Conservation (phyloP, 2,113 vertebrate species). For the Tretioscincus oriximinensis region DNA sequence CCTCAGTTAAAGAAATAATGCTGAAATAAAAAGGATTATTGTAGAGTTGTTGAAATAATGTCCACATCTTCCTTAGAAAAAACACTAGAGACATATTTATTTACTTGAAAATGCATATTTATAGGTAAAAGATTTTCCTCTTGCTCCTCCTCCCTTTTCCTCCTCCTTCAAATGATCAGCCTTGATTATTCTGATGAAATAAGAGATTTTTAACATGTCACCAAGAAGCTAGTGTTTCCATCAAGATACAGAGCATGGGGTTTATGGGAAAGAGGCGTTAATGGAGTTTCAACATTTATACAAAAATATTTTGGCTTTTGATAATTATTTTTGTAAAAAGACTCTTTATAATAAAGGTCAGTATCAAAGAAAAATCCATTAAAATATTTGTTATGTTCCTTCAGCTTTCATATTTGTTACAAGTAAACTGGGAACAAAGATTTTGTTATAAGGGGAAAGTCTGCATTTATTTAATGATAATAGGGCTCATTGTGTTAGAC, state of each 20-base stretch:
- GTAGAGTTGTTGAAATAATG: not conserved
- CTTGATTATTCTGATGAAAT: slow-evolving; percentile 26
- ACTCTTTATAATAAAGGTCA: slow-evolving; percentile 49
- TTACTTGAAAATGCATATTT: not conserved
- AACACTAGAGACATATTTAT: not conserved
- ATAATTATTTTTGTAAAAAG: not conserved
- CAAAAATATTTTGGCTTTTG: slow-evolving; percentile 26
- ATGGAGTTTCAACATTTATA: slow-evolving; percentile 56
- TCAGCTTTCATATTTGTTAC: slow-evolving; percentile 40
- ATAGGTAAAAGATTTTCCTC: not conserved
- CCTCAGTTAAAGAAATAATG: not conserved
- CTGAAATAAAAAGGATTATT: not conserved
- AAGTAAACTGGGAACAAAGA: not conserved
- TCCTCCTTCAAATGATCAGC: slow-evolving; percentile 6
- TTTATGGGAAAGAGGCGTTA: slow-evolving; percentile 36
- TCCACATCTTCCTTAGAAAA: not conserved
- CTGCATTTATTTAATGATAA: not conserved
- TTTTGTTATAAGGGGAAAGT: not conserved
- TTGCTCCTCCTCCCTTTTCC: too few relatives aligned
- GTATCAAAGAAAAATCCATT: slow-evolving; percentile 59
- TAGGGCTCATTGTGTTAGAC: not conserved
- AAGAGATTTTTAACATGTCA: slow-evolving; percentile 57
- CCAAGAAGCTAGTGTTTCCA: slow-evolving; percentile 55
- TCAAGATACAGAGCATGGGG: slow-evolving; percentile 41
- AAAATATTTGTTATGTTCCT: slow-evolving; percentile 43